Evolutionary conservation across 2,888 invertebrate species (phyloP), one percentile per base, ranked within the genome.

Genomic region (Allophyes oxyacanthae): DNA sequence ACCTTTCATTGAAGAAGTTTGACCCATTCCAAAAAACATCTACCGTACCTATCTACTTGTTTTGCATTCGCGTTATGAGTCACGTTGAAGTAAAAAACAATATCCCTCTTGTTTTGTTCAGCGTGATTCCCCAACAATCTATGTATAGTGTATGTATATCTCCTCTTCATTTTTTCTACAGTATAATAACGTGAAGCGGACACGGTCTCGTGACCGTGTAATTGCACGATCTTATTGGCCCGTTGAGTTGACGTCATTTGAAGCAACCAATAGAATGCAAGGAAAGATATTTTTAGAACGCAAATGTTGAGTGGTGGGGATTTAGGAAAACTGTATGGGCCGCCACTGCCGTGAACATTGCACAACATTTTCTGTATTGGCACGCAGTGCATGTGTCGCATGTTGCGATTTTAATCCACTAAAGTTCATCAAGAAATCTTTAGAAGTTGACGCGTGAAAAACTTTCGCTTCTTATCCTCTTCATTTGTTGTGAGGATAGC

Each of bases 261-360:
- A 40, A 55, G 6, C 45, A 55, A 49, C 94, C 91, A 94, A 94
- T 91, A 63, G 76, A 66, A 48, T 43, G 33, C 36, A 44, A 55
- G 71, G 34, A 34, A 61, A 77, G 82, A 68, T 94, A 94, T 94
- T 94, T 94, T 91, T 94, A 93, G 94, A 92, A 88, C 83, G 72
- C 68, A 75, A 83, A 79, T 69, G 75, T 73, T 58, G 67, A 73
- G 75, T 81, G 78, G 89, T 77, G 88, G 93, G 94, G 90, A 83
- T 83, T 73, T 82, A 87, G 88, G 90, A 91, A 92, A 91, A 91
- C 81, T 72, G 83, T 84, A 81, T 65, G 72, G 67, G 77, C 64
- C 60, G 60, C 81, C 55, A 64, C 52, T 76, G 71, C 64, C 75
- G 75, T 77, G 75, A 82, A 75, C 83, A 84, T 94, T 93, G 91